Percentiles rank a stretch among this genome's conserved stretches.
phyloP scores from a whole-genome alignment of 2,888 invertebrate genomes.

The Clitarchus hookeri region DNA sequence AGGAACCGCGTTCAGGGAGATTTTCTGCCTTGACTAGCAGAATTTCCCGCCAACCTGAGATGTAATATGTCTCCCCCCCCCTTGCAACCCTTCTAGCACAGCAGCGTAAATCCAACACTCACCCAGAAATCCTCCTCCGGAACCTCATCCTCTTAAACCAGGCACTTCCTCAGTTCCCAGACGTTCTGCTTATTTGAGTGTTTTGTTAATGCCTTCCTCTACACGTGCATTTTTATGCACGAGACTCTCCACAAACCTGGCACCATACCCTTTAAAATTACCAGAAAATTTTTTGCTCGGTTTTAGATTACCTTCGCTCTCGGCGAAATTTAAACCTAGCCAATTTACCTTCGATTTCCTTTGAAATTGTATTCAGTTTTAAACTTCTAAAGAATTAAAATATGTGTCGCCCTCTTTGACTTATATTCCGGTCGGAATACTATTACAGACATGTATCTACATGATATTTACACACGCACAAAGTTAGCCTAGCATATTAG shows the following conservation, averaged over 20 bases:
- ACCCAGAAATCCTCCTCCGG: background rate
- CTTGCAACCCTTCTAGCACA: background rate
- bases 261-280: background rate
- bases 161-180: background rate
- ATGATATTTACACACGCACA: too few relatives aligned
- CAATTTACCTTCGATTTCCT: too few relatives aligned
- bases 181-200: background rate
- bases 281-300: too few relatives aligned
- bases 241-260: background rate
- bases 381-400: too few relatives aligned
- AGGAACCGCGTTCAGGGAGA: conserved; percentile 26
- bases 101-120: background rate
- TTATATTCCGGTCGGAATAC: too few relatives aligned
- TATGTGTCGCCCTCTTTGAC: too few relatives aligned
- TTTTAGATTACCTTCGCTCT: too few relatives aligned
- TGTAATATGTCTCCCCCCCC: background rate
- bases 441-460: too few relatives aligned
- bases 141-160: background rate
- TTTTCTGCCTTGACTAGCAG: conserved; percentile 22
- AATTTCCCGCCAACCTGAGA: conserved; percentile 23
- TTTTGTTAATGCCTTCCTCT: background rate
- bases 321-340: too few relatives aligned
- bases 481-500: too few relatives aligned
- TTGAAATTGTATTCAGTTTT: too few relatives aligned
- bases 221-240: background rate